Evolutionary conservation across 2,888 invertebrate genomes (phyloP).

Genomic region (Scaptodrosophila latifasciaeformis): DNA sequence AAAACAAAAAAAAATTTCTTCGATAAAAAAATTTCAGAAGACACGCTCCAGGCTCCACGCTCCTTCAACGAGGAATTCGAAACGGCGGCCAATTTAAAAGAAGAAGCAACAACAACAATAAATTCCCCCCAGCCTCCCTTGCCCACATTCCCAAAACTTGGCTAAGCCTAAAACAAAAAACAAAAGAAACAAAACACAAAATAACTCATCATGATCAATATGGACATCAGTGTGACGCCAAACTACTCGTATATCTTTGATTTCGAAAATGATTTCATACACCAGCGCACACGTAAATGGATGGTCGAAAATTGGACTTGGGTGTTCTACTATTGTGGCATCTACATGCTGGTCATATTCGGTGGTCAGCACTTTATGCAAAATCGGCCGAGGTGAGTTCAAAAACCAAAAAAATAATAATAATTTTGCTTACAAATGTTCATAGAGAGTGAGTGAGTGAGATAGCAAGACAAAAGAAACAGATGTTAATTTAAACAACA

Average conservation of each 20-base stretch:
- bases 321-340: constrained; percentile 88
- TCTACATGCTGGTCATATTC: constrained; percentile 96
- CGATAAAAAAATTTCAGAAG: too few relatives aligned
- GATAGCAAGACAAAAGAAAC: too few relatives aligned
- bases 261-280: constrained; percentile 95
- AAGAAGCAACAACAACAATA: constrained; percentile 7
- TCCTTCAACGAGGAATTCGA: not conserved
- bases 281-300: constrained; percentile 91
- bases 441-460: too few relatives aligned
- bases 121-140: too few relatives aligned
- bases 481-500: not conserved
- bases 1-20: too few relatives aligned
- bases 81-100: not conserved
- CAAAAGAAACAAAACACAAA: not conserved
- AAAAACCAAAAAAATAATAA: not conserved
- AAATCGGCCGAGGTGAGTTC: constrained; percentile 83
- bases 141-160: too few relatives aligned
- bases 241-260: constrained; percentile 96
- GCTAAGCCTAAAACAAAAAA: constrained; percentile 7
- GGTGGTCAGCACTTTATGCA: constrained; percentile 96
- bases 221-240: constrained; percentile 80
- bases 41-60: constrained; percentile 20
- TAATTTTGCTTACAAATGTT: not conserved
- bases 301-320: constrained; percentile 98
- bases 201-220: constrained; percentile 72